A percentile compares a stretch with the other conserved stretches of the same genome.
These are phyloP conservation scores for Adelges cooleyi DNA, from an alignment of 1,140 invertebrate genomes.

Conservation along the genomic window DNA sequence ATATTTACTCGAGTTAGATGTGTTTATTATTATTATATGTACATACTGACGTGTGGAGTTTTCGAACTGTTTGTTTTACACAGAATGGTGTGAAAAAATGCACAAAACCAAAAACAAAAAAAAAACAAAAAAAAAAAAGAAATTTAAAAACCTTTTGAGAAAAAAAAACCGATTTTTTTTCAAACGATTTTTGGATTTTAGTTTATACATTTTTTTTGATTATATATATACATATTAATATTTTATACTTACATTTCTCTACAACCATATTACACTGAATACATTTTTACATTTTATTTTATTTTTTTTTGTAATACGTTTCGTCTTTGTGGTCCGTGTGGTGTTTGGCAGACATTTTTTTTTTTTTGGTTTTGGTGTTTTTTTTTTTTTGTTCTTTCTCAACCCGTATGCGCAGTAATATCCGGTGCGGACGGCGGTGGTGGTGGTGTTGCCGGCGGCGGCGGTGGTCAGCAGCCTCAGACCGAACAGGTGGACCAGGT, in stretches of 20 bases:
- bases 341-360: neutral
- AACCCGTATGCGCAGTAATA: constrained; percentile 21
- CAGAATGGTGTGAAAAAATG: constrained; percentile 18
- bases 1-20: neutral
- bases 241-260: no score
- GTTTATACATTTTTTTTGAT: no score
- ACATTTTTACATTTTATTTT: neutral
- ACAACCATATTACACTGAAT: no score
- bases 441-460: neutral
- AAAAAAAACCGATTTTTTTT: no score
- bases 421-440: constrained; percentile 8
- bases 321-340: neutral
- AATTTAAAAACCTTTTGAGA: no score
- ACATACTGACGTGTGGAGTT: neutral
- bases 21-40: no score
- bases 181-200: no score
- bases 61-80: constrained; percentile 6
- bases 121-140: no score
- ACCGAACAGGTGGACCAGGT: constrained; percentile 66
- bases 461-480: neutral
- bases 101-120: neutral
- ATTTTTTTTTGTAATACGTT: neutral
- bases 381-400: neutral
- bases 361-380: neutral
- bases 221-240: no score